Evolutionary conservation across 1,140 invertebrate species (phyloP).

Genomic region (Drosophila carrolli): DNA sequence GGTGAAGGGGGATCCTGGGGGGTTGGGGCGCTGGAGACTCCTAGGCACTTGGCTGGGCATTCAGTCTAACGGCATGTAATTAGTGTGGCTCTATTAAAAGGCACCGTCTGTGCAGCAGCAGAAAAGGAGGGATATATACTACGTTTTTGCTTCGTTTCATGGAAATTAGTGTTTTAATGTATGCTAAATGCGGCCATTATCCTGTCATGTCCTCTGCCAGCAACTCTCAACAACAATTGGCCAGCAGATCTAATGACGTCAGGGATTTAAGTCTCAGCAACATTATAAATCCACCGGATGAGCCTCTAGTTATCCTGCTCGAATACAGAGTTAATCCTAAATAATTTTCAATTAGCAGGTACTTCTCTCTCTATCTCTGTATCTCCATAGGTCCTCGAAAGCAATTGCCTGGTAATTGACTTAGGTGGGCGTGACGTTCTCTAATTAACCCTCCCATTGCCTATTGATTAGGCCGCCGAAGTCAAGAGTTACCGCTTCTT

Average conservation of each 20-base stretch:
- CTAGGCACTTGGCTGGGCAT: constrained; percentile 65
- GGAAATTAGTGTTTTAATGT: constrained; percentile 83
- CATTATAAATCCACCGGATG: constrained; percentile 20
- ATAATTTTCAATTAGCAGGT: constrained; percentile 78
- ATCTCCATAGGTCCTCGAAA: constrained; percentile 23
- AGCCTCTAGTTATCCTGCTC: constrained; percentile 1
- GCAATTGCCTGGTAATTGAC: constrained; percentile 59
- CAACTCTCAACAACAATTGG: constrained; percentile 55
- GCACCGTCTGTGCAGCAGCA: constrained; percentile 67
- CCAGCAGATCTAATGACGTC: constrained; percentile 47
- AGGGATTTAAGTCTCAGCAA: constrained; percentile 47
- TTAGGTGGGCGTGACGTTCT: constrained; percentile 14
- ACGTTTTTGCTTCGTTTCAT: constrained; percentile 71
- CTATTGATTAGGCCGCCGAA: constrained; percentile 33
- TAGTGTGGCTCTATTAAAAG: constrained; percentile 83
- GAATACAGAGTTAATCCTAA: constrained; percentile 40
- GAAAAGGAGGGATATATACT: constrained; percentile 6
- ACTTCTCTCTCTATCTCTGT: constrained; percentile 15
- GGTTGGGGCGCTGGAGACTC: constrained; percentile 4
- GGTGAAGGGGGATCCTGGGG: too few species aligned
- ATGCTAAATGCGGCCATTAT: constrained; percentile 79
- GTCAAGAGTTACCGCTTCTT: constrained; percentile 35
- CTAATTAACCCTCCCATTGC: constrained; percentile 49
- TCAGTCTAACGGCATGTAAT: constrained; percentile 80
- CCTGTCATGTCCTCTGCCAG: constrained; percentile 57